Percentiles rank a stretch among this genome's conserved stretches.
Conservation (phyloP, 2,888 invertebrate species). For the Tethea ocularis region DNA sequence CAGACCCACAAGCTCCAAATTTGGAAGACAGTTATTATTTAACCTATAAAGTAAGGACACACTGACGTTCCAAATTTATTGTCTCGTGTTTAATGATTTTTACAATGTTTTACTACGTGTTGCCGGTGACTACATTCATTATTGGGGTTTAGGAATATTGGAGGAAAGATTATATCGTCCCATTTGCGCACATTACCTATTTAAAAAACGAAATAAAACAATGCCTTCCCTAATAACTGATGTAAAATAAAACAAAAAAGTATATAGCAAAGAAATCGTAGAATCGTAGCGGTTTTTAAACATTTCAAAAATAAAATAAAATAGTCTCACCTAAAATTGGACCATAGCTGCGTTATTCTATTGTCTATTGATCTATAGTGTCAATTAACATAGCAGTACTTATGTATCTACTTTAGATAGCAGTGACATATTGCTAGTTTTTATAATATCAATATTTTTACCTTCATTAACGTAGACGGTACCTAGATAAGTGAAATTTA, state of each 20-base stretch:
- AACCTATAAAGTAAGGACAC: too few species aligned
- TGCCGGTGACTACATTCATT: neutral
- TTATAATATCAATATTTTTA: neutral
- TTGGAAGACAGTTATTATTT: too few species aligned
- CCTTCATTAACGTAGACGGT: slow-evolving; percentile 23
- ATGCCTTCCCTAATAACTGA: neutral
- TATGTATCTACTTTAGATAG: neutral
- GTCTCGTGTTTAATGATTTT: neutral
- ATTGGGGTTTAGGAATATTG: neutral
- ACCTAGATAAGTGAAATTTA: slow-evolving; percentile 28
- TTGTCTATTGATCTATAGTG: neutral
- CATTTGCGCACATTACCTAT: neutral
- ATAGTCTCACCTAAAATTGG: neutral
- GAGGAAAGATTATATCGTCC: neutral
- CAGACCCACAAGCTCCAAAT: too few species aligned
- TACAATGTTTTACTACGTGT: neutral
- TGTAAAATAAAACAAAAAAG: neutral
- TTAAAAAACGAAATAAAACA: neutral
- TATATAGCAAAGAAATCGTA: neutral
- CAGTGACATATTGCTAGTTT: neutral
- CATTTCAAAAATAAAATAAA: neutral
- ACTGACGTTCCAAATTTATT: too few species aligned
- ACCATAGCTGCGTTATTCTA: neutral
- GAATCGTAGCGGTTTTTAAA: neutral
- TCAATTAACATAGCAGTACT: neutral